phyloP scores from a whole-genome alignment of 2,113 vertebrate species.

The Zosterops hypoxanthus region DNA sequence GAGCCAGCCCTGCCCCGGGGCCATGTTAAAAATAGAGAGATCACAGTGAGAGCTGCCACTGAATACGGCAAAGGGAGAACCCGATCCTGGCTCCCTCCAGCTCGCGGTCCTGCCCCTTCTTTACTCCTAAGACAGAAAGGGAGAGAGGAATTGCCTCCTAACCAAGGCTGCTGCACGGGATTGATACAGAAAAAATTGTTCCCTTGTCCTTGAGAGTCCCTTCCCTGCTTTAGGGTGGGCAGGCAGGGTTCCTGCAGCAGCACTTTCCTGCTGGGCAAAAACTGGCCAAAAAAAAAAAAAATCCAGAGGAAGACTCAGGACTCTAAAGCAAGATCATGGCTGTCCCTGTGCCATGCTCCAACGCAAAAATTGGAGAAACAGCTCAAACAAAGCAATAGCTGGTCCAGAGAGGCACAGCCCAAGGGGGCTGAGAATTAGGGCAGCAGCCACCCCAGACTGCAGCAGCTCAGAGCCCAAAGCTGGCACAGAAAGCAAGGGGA shows the following conservation, averaged over 20 bases:
- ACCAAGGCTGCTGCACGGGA: neutral
- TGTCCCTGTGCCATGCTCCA: neutral
- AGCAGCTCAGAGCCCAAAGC: neutral
- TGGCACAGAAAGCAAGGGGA: neutral
- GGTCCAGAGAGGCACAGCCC: neutral
- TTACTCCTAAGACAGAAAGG: neutral
- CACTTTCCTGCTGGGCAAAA: neutral
- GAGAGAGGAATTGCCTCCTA: neutral
- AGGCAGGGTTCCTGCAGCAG: neutral
- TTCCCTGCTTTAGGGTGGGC: neutral
- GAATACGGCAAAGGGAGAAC: neutral
- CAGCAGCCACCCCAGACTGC: neutral
- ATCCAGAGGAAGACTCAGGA: neutral
- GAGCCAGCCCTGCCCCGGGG: neutral
- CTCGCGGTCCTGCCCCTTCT: accelerated
- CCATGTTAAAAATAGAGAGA: neutral
- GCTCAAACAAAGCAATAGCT: neutral
- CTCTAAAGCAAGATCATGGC: accelerated
- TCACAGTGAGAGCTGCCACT: neutral
- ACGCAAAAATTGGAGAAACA: neutral
- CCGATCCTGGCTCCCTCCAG: neutral
- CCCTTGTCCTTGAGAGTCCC: neutral
- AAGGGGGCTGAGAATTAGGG: neutral
- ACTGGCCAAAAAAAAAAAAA: neutral
- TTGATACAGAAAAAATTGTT: neutral